Base-by-base conservation (phyloP, 2,888 invertebrate genomes). In the Lasioglossum figueresi region DNA sequence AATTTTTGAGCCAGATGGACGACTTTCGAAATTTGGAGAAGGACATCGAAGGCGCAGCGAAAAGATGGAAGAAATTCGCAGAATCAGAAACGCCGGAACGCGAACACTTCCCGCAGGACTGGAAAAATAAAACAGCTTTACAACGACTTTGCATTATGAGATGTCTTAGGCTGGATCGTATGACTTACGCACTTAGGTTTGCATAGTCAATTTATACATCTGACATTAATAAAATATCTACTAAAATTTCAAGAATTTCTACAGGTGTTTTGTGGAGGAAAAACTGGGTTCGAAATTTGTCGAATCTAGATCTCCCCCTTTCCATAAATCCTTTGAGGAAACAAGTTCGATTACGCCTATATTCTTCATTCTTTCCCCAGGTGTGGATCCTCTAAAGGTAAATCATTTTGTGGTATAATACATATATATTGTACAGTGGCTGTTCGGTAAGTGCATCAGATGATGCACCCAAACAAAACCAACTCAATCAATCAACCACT, bases 51-150 rank as follows among this genome's bases (percentile, higher is more conserved):
- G 98, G 98, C 0, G 98, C 98, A 0, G 96, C 97, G 1, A 99
- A 99, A 94, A 96, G 99, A 80, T 99, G 99, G 99, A 97, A 97
- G 92, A 98, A 98, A 93, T 98, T 98, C 92, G 97, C 98, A 0
- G 99, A 99, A 91, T 97, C 98, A 34, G 99, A 99, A 94, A 97
- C 97, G 85, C 99, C 99, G 0, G 99, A 99, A 95, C 97, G 97
- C 92, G 99, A 99, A 94, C 98, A 98, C 94, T 96, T 99, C 90
- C 99, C 99, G 0, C 98, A 98, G 83, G 99, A 99, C 93, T 99
- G 99, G 99, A 99, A 99, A 94, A 97, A 97, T 92, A 99, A 98
- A 94, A 96, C 97, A 0, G 96, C 98, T 0, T 95, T 99, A 72
- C 98, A 99, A 94, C 96, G 97, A 87, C 95, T 99, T 8, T 99